Percentiles rank a stretch among this genome's conserved stretches.
Conservation (phyloP, 2,888 invertebrate genomes). For the Rhamnusium bicolor region DNA sequence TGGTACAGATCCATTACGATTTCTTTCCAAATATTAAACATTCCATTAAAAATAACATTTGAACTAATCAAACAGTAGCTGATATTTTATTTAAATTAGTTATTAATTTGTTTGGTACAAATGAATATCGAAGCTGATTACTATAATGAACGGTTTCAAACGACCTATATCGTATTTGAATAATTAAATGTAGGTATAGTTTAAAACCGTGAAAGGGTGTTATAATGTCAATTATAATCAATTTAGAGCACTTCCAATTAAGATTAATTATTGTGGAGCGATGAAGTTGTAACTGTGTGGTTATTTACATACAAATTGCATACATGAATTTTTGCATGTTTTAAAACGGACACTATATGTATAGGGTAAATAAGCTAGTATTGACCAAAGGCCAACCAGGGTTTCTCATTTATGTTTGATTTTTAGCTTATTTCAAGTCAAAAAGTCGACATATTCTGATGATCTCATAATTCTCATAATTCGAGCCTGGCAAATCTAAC, state of each 20-base stretch:
- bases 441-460: too few species aligned
- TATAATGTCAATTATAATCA: slow-evolving; percentile 9
- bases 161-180: not conserved
- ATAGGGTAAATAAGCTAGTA: not conserved
- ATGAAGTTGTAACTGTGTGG: slow-evolving; percentile 9
- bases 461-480: too few species aligned
- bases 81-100: not conserved
- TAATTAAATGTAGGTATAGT: slow-evolving; percentile 9
- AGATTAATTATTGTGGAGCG: not conserved
- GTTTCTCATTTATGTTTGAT: not conserved
- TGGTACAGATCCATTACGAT: too few species aligned
- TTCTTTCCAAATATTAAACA: too few species aligned
- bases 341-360: not conserved
- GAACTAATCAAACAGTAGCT: not conserved
- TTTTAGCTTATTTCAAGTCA: too few species aligned
- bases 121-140: not conserved
- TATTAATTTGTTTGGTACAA: not conserved
- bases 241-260: slow-evolving; percentile 10
- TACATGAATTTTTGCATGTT: not conserved
- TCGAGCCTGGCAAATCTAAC: too few species aligned
- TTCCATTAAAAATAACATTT: too few species aligned
- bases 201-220: slow-evolving; percentile 1
- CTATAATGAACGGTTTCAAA: not conserved
- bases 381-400: not conserved
- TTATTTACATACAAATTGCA: not conserved